These are phyloP conservation scores for Diadumene lineata DNA, from an alignment of 92 coral and sea anemone genomes.

Conservation along the genomic window DNA sequence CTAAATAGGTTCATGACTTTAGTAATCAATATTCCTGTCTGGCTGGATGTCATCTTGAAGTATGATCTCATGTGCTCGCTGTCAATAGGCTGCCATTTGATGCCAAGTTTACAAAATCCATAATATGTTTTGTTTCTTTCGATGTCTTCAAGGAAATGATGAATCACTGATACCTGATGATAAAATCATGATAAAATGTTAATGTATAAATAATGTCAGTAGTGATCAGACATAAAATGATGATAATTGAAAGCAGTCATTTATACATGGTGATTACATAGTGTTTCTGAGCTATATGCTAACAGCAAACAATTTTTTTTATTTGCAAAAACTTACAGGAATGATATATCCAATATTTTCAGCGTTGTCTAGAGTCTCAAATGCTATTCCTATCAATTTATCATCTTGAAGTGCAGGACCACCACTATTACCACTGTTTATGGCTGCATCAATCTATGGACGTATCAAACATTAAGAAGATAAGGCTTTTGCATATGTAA, in stretches of 20 bases:
- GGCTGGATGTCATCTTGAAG: constrained; percentile 67
- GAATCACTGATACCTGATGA: constrained; percentile 71
- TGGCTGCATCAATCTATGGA: constrained; percentile 92
- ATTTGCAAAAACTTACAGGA: constrained; percentile 53
- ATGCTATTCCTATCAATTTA: constrained; percentile 84
- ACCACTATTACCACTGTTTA: constrained; percentile 90
- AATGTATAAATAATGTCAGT: no score
- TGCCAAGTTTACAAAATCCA: constrained; percentile 86
- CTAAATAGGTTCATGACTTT: constrained; percentile 79
- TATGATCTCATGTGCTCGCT: constrained; percentile 88
- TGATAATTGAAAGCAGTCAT: no score
- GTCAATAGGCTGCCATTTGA: constrained; percentile 93
- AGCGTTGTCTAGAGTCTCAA: constrained; percentile 87
- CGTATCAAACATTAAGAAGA: no score
- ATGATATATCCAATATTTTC: constrained; percentile 90
- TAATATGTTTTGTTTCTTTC: constrained; percentile 66
- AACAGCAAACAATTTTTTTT: background rate
- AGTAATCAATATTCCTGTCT: constrained; percentile 79
- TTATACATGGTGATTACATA: no score
- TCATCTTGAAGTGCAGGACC: constrained; percentile 90
- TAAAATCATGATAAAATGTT: background rate
- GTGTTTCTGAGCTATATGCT: no score
- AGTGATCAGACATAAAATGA: no score
- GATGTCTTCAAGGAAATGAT: constrained; percentile 79
- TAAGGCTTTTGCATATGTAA: no score